These are phyloP conservation scores for Lutraria rhynchaena DNA, from an alignment of 1,140 invertebrate species.

Conservation along the genomic window DNA sequence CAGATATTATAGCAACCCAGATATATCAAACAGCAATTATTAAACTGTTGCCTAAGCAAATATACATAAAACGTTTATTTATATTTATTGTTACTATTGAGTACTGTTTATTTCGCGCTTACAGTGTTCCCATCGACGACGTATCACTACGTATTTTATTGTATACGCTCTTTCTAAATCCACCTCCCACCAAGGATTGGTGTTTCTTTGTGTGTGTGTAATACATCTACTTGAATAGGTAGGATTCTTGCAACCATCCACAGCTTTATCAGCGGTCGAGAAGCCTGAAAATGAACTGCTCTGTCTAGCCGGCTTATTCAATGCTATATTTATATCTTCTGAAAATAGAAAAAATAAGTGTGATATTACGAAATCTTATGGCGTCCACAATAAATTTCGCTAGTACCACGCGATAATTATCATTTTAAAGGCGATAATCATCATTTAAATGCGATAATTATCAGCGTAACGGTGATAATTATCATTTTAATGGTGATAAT, in stretches of 20 bases:
- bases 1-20: too few relatives aligned
- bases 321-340: constrained; percentile 11
- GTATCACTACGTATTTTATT: constrained; percentile 16
- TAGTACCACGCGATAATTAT: too few relatives aligned
- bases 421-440: too few relatives aligned
- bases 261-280: background rate
- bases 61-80: background rate
- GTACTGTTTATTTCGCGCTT: background rate
- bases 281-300: background rate
- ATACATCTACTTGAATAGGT: background rate
- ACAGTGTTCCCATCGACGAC: constrained; percentile 24
- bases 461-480: too few relatives aligned
- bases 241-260: constrained; percentile 15
- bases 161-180: constrained; percentile 12
- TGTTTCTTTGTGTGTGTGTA: background rate
- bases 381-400: too few relatives aligned
- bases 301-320: background rate
- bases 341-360: background rate
- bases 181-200: constrained; percentile 44
- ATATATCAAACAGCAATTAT: background rate
- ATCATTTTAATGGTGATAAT: too few relatives aligned
- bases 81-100: background rate
- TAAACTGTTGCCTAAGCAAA: background rate
- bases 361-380: too few relatives aligned
- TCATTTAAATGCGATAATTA: too few relatives aligned